Percentiles rank a stretch among this genome's conserved stretches.
phyloP scores from a whole-genome alignment of 2,888 invertebrate genomes.

The Bellardia bayeri region DNA sequence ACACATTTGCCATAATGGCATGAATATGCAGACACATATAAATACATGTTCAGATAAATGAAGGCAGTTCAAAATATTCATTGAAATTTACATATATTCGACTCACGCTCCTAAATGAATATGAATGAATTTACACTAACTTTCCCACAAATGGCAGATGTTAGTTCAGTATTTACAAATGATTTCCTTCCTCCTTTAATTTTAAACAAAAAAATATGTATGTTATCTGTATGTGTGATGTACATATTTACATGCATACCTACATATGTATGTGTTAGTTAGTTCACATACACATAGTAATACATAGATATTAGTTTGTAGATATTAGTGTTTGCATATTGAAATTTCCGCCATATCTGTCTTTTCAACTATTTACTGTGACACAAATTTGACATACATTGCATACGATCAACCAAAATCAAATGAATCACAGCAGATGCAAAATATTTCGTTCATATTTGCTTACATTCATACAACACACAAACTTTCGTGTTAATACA shows the following conservation, averaged over 20 bases:
- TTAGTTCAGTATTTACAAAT: constrained; percentile 42
- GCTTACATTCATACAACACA: neutral
- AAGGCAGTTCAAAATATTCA: constrained; percentile 35
- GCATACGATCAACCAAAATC: constrained; percentile 43
- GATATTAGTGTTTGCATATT: neutral
- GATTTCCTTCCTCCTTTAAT: constrained; percentile 41
- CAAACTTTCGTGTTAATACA: neutral
- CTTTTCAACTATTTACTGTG: constrained; percentile 47
- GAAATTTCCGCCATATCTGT: constrained; percentile 45
- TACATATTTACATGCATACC: neutral
- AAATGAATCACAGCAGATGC: constrained; percentile 56
- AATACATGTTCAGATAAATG: constrained; percentile 32
- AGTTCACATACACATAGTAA: neutral
- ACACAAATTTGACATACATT: constrained; percentile 56
- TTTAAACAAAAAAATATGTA: neutral
- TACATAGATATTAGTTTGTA: neutral
- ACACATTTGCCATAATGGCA: constrained; percentile 6
- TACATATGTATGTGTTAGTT: neutral
- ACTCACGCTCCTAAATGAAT: neutral
- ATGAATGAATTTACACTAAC: constrained; percentile 4
- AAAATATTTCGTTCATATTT: constrained; percentile 5
- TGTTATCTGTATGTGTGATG: neutral
- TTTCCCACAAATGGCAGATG: constrained; percentile 30
- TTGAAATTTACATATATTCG: neutral
- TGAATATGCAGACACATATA: constrained; percentile 13